Conservation (phyloP, 2,888 invertebrate genomes). For the Synanthedon myopaeformis region DNA sequence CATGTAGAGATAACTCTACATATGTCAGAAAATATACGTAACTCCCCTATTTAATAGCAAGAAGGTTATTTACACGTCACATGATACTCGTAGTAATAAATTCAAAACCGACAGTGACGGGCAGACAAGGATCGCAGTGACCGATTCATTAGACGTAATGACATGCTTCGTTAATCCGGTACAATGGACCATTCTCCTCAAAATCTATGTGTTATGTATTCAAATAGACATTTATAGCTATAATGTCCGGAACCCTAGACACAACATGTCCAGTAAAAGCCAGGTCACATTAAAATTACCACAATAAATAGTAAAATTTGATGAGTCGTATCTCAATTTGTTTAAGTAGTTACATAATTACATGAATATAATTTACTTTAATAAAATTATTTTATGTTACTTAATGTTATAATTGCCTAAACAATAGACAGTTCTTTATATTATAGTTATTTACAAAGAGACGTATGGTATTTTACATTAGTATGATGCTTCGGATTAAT, state of each 20-base stretch:
- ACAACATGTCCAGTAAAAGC: not conserved
- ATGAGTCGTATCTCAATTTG: not conserved
- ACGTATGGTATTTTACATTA: too few relatives aligned
- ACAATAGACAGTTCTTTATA: too few relatives aligned
- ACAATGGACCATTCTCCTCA: conserved; percentile 52
- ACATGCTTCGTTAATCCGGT: conserved; percentile 64
- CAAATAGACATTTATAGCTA: conserved; percentile 18
- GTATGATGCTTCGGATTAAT: too few relatives aligned
- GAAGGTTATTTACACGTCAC: conserved; percentile 7
- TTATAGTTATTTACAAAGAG: too few relatives aligned
- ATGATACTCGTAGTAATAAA: conserved; percentile 36
- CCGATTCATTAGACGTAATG: conserved; percentile 61
- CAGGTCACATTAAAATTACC: too few relatives aligned
- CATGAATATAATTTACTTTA: too few relatives aligned
- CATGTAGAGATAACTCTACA: too few relatives aligned
- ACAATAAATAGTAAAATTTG: not conserved
- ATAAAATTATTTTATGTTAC: too few relatives aligned
- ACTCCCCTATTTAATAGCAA: too few relatives aligned
- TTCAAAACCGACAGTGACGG: conserved; percentile 54
- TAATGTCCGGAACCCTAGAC: conserved; percentile 21
- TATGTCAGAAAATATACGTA: too few relatives aligned
- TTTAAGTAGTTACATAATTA: not conserved
- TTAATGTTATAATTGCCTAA: too few relatives aligned
- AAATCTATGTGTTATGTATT: conserved; percentile 26
- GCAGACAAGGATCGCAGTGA: conserved; percentile 51